Base-by-base conservation (phyloP, 2,113 vertebrate species). In the Rafetus swinhoei region DNA sequence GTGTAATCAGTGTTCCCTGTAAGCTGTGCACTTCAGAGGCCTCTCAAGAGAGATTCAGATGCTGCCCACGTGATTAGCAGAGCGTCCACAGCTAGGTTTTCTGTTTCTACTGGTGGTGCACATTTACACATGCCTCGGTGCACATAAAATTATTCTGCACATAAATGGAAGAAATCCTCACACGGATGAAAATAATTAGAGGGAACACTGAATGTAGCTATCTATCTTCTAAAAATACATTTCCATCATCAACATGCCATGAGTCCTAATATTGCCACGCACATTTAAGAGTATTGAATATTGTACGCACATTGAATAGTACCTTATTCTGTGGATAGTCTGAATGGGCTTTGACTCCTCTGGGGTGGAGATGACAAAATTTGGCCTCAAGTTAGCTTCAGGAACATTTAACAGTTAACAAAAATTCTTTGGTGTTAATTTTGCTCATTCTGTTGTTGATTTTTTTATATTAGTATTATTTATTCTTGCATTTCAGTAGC, bases 391-490 rank as follows among this genome's bases (percentile, higher is more conserved):
- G 45, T 57, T 53, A 80, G 50, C 72, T 39, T 22, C 72, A 59
- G 53, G 53, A 35, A 80, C 45, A 32, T n/a, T 82, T 79, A 80
- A 62, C 9, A 35, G 22, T 74, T 85, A 12, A 27, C 79, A 79
- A 39, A 16, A 1, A 1, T 12, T 14, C 82, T 94, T 54, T 84
- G n/a, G 50, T 85, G 0, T 57, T 65, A 84, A 86, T 94, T 95
- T 91, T 62, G 27, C 53, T 7, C 1, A 45, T 83, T 90, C 86
- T 91, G 16, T 81, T 74, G 25, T 84, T 92, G 65, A 59, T 82
- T 94, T 94, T 88, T 93, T 12, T 45, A 81, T n/a, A 9, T 91
- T 18, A 11, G 18, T 74, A 59, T 74, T 90, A 74, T 80, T 94
- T 55, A 45, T 91, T 93, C 87, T 91, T 86, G 60, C 90, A 50